Percentiles rank a stretch among this genome's conserved stretches.
These are phyloP conservation scores for Hypsibius dujardini DNA, from an alignment of 1,140 invertebrate genomes.

Conservation along the genomic window DNA sequence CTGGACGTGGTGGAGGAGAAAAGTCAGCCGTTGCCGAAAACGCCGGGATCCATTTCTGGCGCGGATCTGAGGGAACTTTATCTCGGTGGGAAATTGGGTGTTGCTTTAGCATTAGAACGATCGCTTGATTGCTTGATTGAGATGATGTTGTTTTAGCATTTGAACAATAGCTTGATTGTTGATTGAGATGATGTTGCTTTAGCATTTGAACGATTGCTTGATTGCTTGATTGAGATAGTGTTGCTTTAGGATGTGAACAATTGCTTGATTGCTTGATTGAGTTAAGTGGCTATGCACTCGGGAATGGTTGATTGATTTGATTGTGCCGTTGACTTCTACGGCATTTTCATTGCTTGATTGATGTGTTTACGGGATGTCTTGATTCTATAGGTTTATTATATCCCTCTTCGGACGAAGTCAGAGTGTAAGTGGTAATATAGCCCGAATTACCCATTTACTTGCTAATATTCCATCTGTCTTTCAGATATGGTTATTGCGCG, in stretches of 20 bases:
- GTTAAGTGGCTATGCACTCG: no score
- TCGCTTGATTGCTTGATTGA: conserved; percentile 65
- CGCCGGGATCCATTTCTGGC: conserved; percentile 34
- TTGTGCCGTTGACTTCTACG: no score
- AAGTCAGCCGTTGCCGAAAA: conserved; percentile 46
- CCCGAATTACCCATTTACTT: conserved; percentile 15
- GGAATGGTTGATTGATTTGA: no score
- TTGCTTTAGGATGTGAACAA: no score
- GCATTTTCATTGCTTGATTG: no score
- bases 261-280: no score
- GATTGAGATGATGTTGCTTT: no score
- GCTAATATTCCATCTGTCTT: conserved; percentile 25
- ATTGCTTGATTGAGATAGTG: no score
- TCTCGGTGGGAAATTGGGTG: conserved; percentile 48
- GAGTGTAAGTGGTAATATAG: conserved; percentile 21
- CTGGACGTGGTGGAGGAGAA: conserved; percentile 86
- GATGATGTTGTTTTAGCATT: no score
- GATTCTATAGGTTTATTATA: conserved; percentile 27
- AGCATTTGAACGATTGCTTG: no score
- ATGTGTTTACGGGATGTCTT: conserved; percentile 74
- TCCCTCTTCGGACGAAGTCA: conserved; percentile 19
- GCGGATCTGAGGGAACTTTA: conserved; percentile 54
- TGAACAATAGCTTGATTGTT: no score
- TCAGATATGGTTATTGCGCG: conserved; percentile 88
- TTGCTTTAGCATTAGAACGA: conserved; percentile 33